Evolutionary conservation across 2,888 invertebrate species (phyloP).

Genomic region (Plebejus anna): DNA sequence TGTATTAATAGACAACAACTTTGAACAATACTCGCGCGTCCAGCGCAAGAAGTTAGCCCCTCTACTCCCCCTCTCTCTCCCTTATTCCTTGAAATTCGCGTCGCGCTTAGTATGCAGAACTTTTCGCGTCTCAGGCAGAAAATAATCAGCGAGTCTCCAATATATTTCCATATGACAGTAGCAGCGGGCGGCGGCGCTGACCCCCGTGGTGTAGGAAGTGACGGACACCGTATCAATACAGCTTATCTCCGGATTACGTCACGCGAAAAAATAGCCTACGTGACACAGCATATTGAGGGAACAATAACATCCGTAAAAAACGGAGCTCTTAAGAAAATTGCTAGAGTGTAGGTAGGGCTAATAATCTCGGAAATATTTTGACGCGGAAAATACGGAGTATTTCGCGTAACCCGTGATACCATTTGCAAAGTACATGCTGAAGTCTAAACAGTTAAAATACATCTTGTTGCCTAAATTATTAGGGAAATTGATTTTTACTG

Average conservation of each 20-base stretch:
- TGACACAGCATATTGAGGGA: conserved; percentile 42
- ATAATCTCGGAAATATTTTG: neutral
- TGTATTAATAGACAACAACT: neutral
- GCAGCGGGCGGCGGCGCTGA: conserved; percentile 40
- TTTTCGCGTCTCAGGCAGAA: neutral
- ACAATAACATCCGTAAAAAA: conserved; percentile 17
- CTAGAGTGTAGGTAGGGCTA: neutral
- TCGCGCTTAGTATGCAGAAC: neutral
- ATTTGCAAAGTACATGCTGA: neutral
- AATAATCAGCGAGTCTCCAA: conserved; percentile 15
- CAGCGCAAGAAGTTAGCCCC: neutral
- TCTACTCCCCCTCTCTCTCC: neutral
- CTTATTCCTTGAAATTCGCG: neutral
- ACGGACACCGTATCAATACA: conserved; percentile 64
- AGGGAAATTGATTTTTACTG: no score
- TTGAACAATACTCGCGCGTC: neutral
- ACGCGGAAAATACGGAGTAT: neutral
- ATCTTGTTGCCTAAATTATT: no score
- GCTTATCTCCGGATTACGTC: conserved; percentile 52
- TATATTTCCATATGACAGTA: conserved; percentile 27
- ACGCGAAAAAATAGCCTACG: conserved; percentile 41
- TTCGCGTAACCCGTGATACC: neutral
- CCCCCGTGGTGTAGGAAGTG: conserved; percentile 55
- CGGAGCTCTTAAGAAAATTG: conserved; percentile 20
- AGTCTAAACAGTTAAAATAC: no score